Evolutionary conservation across 2,888 invertebrate genomes (phyloP), one percentile per base, ranked within the genome.

Genomic region (Agrochola litura): DNA sequence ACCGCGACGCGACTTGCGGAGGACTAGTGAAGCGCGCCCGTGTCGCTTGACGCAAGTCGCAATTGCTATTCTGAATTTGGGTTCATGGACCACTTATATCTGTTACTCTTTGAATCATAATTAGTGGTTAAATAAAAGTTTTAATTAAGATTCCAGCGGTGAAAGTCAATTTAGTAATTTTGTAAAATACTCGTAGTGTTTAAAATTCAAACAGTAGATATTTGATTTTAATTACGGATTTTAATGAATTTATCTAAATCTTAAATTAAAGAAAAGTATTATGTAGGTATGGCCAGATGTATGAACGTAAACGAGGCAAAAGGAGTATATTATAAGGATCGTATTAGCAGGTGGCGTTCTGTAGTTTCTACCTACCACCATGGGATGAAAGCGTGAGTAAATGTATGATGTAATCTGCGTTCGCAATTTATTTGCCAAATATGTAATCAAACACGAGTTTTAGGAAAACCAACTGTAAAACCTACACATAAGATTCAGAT

Each of bases 71-170:
- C 30, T 79, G 22, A 14, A 49, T 46, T 19, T 16, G 25, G 16
- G 65, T 3, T 43, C 25, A 37, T 6, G 8, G 60, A 68, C 30
- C 60, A 43, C 64, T 65, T 49, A 56, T n/a, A 56, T 73, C 30
- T 56, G 14, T 43, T 79, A 37, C 56, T 69, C 54, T 79, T 68
- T 72, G 54, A 68, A 56, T 65, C 30, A 63, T 69, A 65, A 52
- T 66, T 69, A 19, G 9, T 49, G 9, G 1, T 16, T n/a, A 68
- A 71, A 67, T 61, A 70, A n/a, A 71, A 43, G 30, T 25, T 2
- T 60, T 58, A 70, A 70, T 78, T 66, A 69, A 14, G 41, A 43
- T 52, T 25, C 14, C 2, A 12, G 58, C 8, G 14, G 4, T 37
- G 41, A 41, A 22, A n/a, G 14, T 1, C 5, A 25, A 54, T 65